Base-by-base conservation (phyloP, 2,113 vertebrate genomes). In the Silurus asotus region DNA sequence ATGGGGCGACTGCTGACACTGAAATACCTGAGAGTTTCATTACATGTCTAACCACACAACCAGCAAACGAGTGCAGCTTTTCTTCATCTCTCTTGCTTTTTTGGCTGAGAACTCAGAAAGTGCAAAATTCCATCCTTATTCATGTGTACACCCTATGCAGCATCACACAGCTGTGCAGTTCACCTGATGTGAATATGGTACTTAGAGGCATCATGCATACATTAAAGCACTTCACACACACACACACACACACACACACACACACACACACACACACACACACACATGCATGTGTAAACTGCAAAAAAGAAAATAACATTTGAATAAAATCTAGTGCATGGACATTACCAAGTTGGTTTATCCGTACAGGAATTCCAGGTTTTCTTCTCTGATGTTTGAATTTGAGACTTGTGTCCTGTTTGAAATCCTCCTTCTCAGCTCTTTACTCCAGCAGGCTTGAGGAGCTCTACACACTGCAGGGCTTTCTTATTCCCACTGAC, bases 361-460 rank as follows among this genome's bases (percentile, higher is more conserved):
- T 79, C 77, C 37, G 37, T 78, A 17, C 85, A 55, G 6, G 17
- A 28, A 83, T 37, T 61, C 84, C 76, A 69, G 65, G 49, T 48
- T 9, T 9, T 74, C 74, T 59, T 45, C 75, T 28, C 15, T 17
- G 1, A 19, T 17, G 10, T 3, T 11, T 61, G 10, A 45, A 37
- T 11, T 74, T 4, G 67, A 8, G 37, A 11, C 64, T 25, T 37
- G 37, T 48, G 65, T 74, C 37, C 87, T 80, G 45, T 84, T 75
- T 37, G 81, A 78, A 75, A 89, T 91, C 91, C 91, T 93, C 90
- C 91, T 85, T 85, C 48, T 82, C 48, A 56, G 81, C 13, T 77
- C 5, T 83, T 72, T 72, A 58, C 61, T 86, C 84, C 70, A 72
- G 87, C 79, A 87, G 81, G 53, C 74, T 59, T 82, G 62, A 85